A percentile compares a stretch with the other conserved stretches of the same genome.
phyloP scores from a whole-genome alignment of 2,797 vertebrate species.

The Sebastes hubbsi region DNA sequence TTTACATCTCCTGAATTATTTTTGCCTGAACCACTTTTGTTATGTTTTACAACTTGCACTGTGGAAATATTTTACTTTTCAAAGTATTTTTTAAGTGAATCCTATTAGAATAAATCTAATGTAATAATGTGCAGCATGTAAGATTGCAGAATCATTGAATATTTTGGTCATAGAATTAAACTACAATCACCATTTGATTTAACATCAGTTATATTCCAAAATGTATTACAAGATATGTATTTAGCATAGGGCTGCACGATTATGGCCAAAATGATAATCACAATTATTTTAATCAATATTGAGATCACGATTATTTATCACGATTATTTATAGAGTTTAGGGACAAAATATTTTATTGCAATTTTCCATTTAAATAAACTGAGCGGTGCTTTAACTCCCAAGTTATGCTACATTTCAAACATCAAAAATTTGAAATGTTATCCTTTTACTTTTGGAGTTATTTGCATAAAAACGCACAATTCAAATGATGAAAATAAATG shows the following conservation, averaged over 20 bases:
- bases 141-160: not conserved
- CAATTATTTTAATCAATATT: no score
- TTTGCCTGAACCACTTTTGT: not conserved
- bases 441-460: no score
- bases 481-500: no score
- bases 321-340: no score
- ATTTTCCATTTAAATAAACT: no score
- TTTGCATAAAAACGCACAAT: no score
- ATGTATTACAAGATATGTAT: not conserved
- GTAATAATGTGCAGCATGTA: not conserved
- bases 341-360: no score
- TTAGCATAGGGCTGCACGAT: not conserved
- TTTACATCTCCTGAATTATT: slow-evolving; percentile 9
- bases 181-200: not conserved
- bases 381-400: no score
- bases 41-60: not conserved
- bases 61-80: not conserved
- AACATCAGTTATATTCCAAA: not conserved
- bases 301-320: no score
- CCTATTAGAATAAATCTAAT: fast-evolving
- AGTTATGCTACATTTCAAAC: no score
- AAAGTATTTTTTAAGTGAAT: not conserved
- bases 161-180: not conserved
- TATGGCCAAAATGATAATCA: no score
- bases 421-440: no score